Base-by-base conservation (phyloP, 53 echinoderm and acorn worm genomes). In the Temnopleurus reevesii region DNA sequence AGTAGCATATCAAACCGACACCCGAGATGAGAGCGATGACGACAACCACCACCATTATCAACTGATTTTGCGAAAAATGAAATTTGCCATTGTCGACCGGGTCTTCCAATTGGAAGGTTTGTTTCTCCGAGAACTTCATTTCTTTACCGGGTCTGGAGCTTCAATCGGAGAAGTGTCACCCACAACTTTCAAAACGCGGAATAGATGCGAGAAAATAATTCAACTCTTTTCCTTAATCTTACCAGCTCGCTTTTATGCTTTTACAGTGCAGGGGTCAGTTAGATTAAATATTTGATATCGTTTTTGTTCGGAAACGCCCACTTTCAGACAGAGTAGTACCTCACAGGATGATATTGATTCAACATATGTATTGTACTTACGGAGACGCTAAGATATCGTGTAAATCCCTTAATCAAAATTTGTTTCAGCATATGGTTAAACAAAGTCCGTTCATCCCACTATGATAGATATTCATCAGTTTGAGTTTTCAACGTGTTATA, bases 1-100 rank as follows among this genome's bases (percentile, higher is more conserved):
- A 98, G 83, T 89, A 98, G 46, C 92, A 86, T 36, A 98, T 54
- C 6, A 98, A 91, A 38, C 98, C 98, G 45, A 95, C 94, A 18
- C 94, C 98, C 27, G 82, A 59, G 26, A 93, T 90, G 19, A 95
- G 60, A 19, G 86, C 81, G 21, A 80, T 80, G 2, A 90, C 89
- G 17, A 93, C 77, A 15, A 94, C 55, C 8, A 90, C 86, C 12
- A 81, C 91, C 80, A 95, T 92, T 19, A 97, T 54, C 57, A 97
- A 10, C 45, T 86, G 61, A 24, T 33, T 44, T 46, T 61, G 56
- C 1, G 36, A 43, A 29, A 28, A 41, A 61, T 29, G 56, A 34
- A 53, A 2, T 8, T 55, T 56, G 21, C 49, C 83, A 23, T 25
- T 18, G 2, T 83, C 57, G 18, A 35, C 5, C 8, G 36, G 27